Evolutionary conservation across 2,113 vertebrate species (phyloP).

Genomic region (Perognathus longimembris): DNA sequence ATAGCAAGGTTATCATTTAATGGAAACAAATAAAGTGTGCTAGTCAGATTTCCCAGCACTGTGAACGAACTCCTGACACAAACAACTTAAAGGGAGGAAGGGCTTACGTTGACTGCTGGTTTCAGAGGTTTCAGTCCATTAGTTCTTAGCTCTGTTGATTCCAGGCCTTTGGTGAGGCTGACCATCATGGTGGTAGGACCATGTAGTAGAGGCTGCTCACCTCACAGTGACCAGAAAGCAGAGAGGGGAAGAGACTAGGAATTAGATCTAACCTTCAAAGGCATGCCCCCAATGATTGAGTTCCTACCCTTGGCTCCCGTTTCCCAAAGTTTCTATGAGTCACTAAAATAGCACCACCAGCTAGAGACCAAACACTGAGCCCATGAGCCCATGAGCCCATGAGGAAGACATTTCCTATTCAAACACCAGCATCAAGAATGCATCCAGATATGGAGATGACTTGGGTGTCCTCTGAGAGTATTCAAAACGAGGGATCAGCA

Average conservation of each 20-base stretch:
- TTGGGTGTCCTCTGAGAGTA: too few relatives aligned
- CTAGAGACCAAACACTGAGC: neutral
- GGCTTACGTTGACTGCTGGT: neutral
- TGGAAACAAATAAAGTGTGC: neutral
- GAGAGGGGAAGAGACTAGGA: too few relatives aligned
- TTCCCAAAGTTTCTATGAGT: neutral
- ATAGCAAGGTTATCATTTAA: neutral
- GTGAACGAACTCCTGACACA: neutral
- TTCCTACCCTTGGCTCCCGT: too few relatives aligned
- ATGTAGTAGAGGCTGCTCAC: too few relatives aligned
- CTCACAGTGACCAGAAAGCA: neutral
- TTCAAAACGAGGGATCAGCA: neutral
- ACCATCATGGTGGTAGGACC: neutral
- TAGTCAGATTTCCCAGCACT: neutral
- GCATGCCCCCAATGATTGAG: too few relatives aligned
- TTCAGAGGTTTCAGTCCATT: neutral
- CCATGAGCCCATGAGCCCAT: rapidly evolving
- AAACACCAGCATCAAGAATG: neutral
- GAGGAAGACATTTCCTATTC: neutral
- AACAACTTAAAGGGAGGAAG: neutral
- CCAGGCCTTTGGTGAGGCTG: neutral
- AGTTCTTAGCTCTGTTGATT: too few relatives aligned
- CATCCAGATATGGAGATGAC: neutral
- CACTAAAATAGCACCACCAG: neutral
- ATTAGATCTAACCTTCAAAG: too few relatives aligned